Base-by-base conservation (phyloP, 2,113 vertebrate genomes). In the human region DNA sequence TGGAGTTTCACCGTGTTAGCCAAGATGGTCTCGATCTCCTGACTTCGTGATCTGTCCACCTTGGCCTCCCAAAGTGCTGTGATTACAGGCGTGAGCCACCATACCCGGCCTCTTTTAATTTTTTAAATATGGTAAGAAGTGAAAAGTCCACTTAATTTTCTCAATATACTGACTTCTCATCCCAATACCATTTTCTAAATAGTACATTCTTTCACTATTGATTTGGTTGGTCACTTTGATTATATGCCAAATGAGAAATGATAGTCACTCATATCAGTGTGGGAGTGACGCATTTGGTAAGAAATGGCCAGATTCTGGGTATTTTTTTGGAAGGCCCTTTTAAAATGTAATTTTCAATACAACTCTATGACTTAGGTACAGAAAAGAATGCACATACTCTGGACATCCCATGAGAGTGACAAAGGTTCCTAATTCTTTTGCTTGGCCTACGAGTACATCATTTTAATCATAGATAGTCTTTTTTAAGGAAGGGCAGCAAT, bases 151-250 rank as follows among this genome's bases (percentile, higher is more conserved):
- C 45, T 75, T 30, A 89, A 57, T 52, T 89, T 80, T 82, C 40
- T 52, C 13, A 48, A 57, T 20, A 25, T 78, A 30, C 30, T 75
- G 9, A 38, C 68, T 61, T 70, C 40, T 10, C 16, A 45, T 20
- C 6, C 50, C 32, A 83, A 11, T 35, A 35, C 48, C 20, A 59
- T 45, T 79, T 92, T 92, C 20, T 90, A 95, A 80, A 88, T 81
- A 85, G 76, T 43, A 84, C 3, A 32, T 72, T 45, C 27, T 27
- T 93, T 68, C 35, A 35, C 22, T 88, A 25, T 78, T 84, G 45
- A 68, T 70, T 68, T 96, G 89, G 13, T 12, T 55, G 87, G 40
- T 90, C 27, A 83, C 45, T 92, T 94, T 92, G 59, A 86, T 72
- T 72, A 22, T 57, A 40, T 50, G 45, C 7, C 57, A 61, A 40